These are phyloP conservation scores for Calycopis cecrops DNA, from an alignment of 1,140 invertebrate genomes.

Conservation along the genomic window DNA sequence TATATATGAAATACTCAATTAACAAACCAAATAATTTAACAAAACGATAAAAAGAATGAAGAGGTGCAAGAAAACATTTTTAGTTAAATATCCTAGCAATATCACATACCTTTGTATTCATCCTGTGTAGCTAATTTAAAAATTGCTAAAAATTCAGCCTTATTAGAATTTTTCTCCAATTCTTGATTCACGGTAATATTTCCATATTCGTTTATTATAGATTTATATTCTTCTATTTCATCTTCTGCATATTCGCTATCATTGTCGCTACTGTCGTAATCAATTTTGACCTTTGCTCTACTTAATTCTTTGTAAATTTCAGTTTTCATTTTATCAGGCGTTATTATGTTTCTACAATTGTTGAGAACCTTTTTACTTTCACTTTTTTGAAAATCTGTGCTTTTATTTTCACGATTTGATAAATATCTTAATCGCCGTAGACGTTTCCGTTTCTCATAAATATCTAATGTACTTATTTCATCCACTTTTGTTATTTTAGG, in stretches of 20 bases:
- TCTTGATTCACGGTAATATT: constrained; percentile 10
- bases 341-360: constrained; percentile 49
- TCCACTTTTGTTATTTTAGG: constrained; percentile 45
- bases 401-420: constrained; percentile 43
- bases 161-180: constrained; percentile 24
- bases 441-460: constrained; percentile 60
- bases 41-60: no score
- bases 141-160: constrained; percentile 55
- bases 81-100: no score
- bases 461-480: constrained; percentile 60
- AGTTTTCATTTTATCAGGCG: constrained; percentile 56
- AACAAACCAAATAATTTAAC: no score
- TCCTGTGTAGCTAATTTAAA: constrained; percentile 53
- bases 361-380: constrained; percentile 40
- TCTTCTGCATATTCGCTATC: constrained; percentile 65
- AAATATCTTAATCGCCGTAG: constrained; percentile 50
- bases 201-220: constrained; percentile 48
- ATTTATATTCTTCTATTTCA: constrained; percentile 45
- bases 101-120: constrained; percentile 48
- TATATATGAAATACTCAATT: no score
- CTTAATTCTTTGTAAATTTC: constrained; percentile 61
- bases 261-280: constrained; percentile 40
- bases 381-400: constrained; percentile 31
- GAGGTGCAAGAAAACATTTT: no score
- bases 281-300: constrained; percentile 36